A percentile compares a stretch with the other conserved stretches of the same genome.
Evolutionary conservation across 1,140 invertebrate species (phyloP).

Genomic region (Brachionus calyciflorus): DNA sequence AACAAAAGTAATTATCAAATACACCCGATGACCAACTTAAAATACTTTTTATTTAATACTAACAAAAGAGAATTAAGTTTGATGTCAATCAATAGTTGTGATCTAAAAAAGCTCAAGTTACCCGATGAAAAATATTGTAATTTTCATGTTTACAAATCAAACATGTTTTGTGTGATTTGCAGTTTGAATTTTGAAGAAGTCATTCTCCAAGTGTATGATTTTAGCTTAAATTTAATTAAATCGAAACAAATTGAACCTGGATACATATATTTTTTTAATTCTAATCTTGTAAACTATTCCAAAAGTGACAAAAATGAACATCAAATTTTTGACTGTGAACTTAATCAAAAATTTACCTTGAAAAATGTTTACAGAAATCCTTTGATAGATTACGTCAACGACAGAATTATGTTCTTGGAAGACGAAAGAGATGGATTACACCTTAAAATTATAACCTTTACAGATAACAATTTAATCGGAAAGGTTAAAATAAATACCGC

Average conservation of each 20-base stretch:
- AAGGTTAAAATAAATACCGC: not conserved
- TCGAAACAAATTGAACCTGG: not conserved
- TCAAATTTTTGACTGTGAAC: not conserved
- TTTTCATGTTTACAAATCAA: conserved; percentile 10
- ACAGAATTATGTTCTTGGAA: conserved; percentile 6
- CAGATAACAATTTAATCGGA: not conserved
- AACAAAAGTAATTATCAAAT: not conserved
- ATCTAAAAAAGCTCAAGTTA: not conserved
- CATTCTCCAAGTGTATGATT: not conserved
- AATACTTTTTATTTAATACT: conserved; percentile 10
- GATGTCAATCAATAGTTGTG: not conserved
- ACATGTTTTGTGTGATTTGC: not conserved
- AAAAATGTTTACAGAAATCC: conserved; percentile 4
- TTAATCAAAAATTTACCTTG: not conserved
- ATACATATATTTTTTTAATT: conserved; percentile 27
- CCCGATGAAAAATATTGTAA: not conserved
- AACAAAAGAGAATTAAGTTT: not conserved
- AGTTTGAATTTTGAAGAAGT: not conserved
- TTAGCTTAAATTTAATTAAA: conserved; percentile 17
- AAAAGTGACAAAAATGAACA: not conserved
- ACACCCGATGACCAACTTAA: not conserved
- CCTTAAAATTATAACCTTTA: not conserved
- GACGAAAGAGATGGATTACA: not conserved
- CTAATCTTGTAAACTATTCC: conserved; percentile 1
- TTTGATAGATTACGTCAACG: not conserved